Conservation (phyloP, 2,888 invertebrate species). For the Nymphalis c-album region DNA sequence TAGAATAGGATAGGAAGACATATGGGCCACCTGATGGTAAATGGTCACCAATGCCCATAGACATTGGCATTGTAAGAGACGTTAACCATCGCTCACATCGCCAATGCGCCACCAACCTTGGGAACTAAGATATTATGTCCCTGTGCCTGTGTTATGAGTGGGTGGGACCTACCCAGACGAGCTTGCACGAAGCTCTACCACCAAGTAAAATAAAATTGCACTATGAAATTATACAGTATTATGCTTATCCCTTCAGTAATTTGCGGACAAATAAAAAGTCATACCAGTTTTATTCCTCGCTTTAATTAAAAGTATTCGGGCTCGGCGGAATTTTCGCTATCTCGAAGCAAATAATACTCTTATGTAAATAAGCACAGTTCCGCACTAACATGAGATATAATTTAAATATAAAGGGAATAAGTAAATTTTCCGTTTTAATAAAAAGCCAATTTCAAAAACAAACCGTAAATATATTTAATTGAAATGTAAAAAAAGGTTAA, state of each 20-base stretch:
- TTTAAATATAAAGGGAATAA: neutral
- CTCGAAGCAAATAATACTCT: slow-evolving; percentile 23
- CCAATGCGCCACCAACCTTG: no score
- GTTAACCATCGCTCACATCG: no score
- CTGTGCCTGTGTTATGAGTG: no score
- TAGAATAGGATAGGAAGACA: no score
- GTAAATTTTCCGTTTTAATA: neutral
- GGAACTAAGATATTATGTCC: no score
- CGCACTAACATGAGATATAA: neutral
- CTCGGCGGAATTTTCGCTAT: slow-evolving; percentile 11
- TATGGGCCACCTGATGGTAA: no score
- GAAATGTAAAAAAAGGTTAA: no score
- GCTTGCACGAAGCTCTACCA: no score
- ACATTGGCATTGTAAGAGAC: no score
- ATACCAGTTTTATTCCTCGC: slow-evolving; percentile 9
- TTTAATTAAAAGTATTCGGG: slow-evolving; percentile 12
- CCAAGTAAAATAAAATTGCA: neutral
- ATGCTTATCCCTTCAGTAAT: neutral
- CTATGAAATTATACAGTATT: neutral
- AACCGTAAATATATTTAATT: neutral
- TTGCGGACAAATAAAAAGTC: slow-evolving; percentile 12
- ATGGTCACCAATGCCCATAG: no score
- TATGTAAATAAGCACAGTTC: slow-evolving; percentile 22
- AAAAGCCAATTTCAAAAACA: neutral
- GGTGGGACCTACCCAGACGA: no score